Percentiles rank a stretch among this genome's conserved stretches.
These are phyloP conservation scores for Cotesia typhae DNA, from an alignment of 1,140 invertebrate species.

Conservation along the genomic window DNA sequence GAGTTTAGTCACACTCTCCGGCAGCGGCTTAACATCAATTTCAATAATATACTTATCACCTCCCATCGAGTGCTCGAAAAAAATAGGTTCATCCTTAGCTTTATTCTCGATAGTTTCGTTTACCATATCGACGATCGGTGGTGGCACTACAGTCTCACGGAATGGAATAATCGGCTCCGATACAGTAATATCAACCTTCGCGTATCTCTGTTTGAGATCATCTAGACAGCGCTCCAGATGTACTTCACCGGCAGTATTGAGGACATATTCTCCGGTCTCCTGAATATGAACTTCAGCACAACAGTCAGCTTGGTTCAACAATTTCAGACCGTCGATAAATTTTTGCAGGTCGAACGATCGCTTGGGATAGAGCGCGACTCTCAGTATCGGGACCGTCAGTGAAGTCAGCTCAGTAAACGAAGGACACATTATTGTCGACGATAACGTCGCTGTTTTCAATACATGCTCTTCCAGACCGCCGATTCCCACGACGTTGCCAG, in stretches of 20 bases:
- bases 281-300: constrained; percentile 91
- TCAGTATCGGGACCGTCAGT: constrained; percentile 86
- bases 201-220: constrained; percentile 84
- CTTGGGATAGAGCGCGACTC: constrained; percentile 93
- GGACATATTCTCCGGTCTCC: constrained; percentile 94
- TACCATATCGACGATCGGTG: constrained; percentile 86
- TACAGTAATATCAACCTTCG: constrained; percentile 87
- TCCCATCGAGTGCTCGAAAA: constrained; percentile 70
- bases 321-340: constrained; percentile 81
- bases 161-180: constrained; percentile 97
- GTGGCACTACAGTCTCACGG: constrained; percentile 88
- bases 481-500: constrained; percentile 92
- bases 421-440: constrained; percentile 83
- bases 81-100: constrained; percentile 62
- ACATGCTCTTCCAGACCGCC: constrained; percentile 87
- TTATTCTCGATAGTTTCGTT: constrained; percentile 83
- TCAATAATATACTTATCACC: constrained; percentile 79
- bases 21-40: constrained; percentile 83
- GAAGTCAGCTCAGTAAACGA: constrained; percentile 87
- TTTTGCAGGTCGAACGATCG: constrained; percentile 82
- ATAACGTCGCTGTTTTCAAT: constrained; percentile 92
- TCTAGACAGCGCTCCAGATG: constrained; percentile 95
- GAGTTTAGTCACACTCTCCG: constrained; percentile 76
- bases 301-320: constrained; percentile 92
- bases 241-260: constrained; percentile 97